phyloP scores from a whole-genome alignment of 2,797 vertebrate genomes.

The Hippoglossus hippoglossus region DNA sequence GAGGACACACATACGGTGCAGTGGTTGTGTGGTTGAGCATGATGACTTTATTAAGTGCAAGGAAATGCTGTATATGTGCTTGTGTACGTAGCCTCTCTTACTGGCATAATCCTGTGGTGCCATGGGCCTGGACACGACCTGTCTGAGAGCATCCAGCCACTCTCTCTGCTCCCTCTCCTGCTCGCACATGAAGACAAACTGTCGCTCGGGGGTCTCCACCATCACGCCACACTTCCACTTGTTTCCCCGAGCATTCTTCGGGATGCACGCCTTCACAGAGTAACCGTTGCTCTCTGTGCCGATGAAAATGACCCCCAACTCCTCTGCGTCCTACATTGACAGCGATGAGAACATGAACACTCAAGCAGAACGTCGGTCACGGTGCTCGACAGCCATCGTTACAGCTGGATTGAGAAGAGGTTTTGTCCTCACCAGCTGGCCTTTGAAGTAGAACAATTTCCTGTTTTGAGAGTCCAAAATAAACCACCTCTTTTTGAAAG shows the following conservation, averaged over 20 bases:
- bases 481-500: slow-evolving; percentile 94
- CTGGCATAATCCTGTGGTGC: slow-evolving; percentile 80
- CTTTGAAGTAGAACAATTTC: slow-evolving; percentile 92
- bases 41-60: background rate
- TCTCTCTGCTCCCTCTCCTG: slow-evolving; percentile 88
- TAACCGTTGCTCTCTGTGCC: slow-evolving; percentile 88
- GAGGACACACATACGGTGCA: background rate
- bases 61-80: background rate
- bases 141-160: slow-evolving; percentile 88
- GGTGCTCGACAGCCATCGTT: background rate
- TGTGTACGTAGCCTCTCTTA: slow-evolving; percentile 58
- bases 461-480: slow-evolving; percentile 91
- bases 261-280: slow-evolving; percentile 80
- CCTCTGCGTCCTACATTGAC: slow-evolving; percentile 88
- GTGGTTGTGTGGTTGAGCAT: background rate
- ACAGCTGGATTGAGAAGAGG: background rate
- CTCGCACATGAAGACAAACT: slow-evolving; percentile 92
- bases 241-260: slow-evolving; percentile 82
- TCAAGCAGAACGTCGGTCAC: background rate
- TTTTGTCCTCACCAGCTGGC: slow-evolving; percentile 86
- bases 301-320: slow-evolving; percentile 89
- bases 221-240: slow-evolving; percentile 87
- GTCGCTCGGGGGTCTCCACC: slow-evolving; percentile 86
- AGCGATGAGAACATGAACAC: background rate
- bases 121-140: slow-evolving; percentile 86